Evolutionary conservation across 2,888 invertebrate species (phyloP), one percentile per base, ranked within the genome.

Genomic region (Neuroscelio doddi): DNA sequence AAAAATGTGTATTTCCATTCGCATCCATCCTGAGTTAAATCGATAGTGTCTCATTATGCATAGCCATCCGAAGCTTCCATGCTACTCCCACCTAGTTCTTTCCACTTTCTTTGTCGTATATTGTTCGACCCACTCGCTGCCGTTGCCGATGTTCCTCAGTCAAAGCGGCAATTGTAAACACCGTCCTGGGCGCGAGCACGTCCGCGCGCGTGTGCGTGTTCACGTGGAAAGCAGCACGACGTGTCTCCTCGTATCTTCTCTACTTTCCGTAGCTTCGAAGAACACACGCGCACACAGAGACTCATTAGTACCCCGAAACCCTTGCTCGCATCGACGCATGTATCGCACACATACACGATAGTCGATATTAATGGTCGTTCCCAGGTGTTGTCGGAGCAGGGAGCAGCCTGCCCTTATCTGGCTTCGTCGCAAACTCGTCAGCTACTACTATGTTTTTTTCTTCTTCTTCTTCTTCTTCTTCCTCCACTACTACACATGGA

Each of bases 1-100:
- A 38, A 52, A 44, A 53, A 64, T 56, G 52, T 68, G 49, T 68
- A 68, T 49, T 41, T 42, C 26, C 36, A 38, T 41, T 50, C 45
- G 38, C 32, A 49, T 38, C 45, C 51, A 34, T 44, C 32, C 32
- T 14, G 27, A 47, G 61, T 67, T 45, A 62, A 63, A 68, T 68
- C 68, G 65, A 70, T 70, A 62, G 49, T 24, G 34, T 55, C 69
- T 67, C 67, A 68, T 72, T 70, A 68, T 56, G 59, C 50, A 64
- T 61, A 49, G 30, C n/a, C n/a, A n/a, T n/a, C n/a, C n/a, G n/a
- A n/a, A n/a, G n/a, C n/a, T n/a, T n/a, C n/a, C n/a, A n/a, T n/a
- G n/a, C n/a, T n/a, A n/a, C n/a, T n/a, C n/a, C n/a, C n/a, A n/a
- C n/a, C n/a, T n/a, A n/a, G n/a, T n/a, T n/a, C n/a, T n/a, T n/a